Base-by-base conservation (phyloP, 2,113 vertebrate species). In the Xenus cinereus region DNA sequence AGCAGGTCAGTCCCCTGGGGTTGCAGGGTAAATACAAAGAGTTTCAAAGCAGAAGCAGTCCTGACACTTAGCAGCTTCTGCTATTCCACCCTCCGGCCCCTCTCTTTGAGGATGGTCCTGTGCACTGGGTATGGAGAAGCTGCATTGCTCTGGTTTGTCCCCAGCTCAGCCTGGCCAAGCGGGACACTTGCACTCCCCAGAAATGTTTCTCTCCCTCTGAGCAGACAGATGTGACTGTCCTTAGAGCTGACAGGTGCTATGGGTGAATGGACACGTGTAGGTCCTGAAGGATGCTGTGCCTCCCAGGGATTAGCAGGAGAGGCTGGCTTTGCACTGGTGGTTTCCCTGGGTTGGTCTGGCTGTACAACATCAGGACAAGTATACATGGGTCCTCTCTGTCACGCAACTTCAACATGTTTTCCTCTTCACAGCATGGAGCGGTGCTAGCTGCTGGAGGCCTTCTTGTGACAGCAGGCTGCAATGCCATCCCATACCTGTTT, bases 401-500 rank as follows among this genome's bases (percentile, higher is more conserved):
- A 7, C 0, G 6, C 76, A 77, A 72, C 88, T 84, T 71, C 77
- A 75, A 7, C 23, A 22, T 35, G 66, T 78, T 72, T n/a, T 75
- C 69, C 69, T 37, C 10, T n/a, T 75, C 86, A 12, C 84, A 89
- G 89, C 80, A 23, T n/a, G 68, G 69, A 68, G 88, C 19, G 2
- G 51, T 2, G 2, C 64, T 41, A 26, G 80, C 93, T 95, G 89
- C 86, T 81, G 89, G 91, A 86, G 95, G 87, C 81, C 0, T 4
- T 91, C 77, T 39, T 83, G 83, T 71, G 92, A 73, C 93, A 90
- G 90, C 92, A 77, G 92, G 76, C 83, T 82, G 32, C 8, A 14
- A 54, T 77, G 94, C 89, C 77, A 84, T 41, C 73, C 89, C 66
- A 0, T 73, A 91, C 95, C 92, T 93, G 89, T 91, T 96, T 96